phyloP scores from a whole-genome alignment of 2,113 vertebrate genomes.

The Barnardius zonarius region DNA sequence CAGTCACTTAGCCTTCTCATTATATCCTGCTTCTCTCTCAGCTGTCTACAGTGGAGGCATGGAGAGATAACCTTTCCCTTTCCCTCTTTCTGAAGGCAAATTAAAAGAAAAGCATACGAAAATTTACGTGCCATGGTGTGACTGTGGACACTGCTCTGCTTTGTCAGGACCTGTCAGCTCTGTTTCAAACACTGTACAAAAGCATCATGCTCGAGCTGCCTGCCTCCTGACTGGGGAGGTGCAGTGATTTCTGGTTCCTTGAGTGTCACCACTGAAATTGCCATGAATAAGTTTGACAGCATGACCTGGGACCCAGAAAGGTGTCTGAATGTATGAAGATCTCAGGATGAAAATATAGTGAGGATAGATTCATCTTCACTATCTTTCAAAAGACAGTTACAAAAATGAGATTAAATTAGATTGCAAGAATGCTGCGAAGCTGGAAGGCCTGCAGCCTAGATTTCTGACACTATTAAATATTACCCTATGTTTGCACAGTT shows the following conservation, averaged over 20 bases:
- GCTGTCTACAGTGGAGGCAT: not conserved
- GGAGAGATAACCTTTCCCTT: not conserved
- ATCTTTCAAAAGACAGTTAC: not conserved
- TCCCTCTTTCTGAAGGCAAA: not conserved
- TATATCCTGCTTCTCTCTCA: not conserved
- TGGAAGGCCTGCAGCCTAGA: not conserved
- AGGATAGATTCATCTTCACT: not conserved
- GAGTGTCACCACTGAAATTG: not conserved
- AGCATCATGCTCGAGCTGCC: not conserved
- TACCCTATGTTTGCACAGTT: not conserved
- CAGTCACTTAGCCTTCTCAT: not conserved
- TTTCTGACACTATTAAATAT: not conserved
- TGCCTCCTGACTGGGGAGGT: not conserved
- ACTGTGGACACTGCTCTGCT: not conserved
- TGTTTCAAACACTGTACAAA: not conserved
- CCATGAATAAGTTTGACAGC: not conserved
- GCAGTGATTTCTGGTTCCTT: not conserved
- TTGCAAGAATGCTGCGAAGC: not conserved
- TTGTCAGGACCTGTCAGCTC: not conserved
- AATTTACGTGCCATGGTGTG: not conserved
- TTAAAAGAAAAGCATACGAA: not conserved
- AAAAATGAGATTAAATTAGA: not conserved
- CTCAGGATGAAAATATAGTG: not conserved
- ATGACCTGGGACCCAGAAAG: not conserved
- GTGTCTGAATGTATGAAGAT: not conserved